Percentiles rank a stretch among this genome's conserved stretches.
Conservation (phyloP, 2,113 vertebrate species). For the Bubo blakistoni region DNA sequence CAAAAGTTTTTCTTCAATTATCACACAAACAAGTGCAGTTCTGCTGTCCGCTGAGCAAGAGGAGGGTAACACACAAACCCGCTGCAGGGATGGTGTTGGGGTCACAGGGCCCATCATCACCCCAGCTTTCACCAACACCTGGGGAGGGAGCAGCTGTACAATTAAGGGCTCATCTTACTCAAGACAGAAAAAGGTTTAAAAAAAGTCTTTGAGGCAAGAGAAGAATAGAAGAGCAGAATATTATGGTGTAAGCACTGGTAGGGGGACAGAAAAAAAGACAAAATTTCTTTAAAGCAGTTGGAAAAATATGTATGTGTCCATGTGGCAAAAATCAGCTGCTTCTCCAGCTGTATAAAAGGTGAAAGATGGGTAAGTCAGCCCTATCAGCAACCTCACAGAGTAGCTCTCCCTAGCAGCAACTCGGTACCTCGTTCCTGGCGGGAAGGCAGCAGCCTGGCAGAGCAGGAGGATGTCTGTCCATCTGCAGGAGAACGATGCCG, state of each 20-base stretch:
- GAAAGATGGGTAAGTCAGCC: not conserved
- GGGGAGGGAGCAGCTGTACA: not conserved
- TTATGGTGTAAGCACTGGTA: not conserved
- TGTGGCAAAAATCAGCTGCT: not conserved
- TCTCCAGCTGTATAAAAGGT: not conserved
- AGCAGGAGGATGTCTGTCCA: not conserved
- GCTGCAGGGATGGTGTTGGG: accelerated
- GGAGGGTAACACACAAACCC: not conserved
- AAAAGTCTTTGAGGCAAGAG: not conserved
- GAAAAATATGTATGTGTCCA: too few species aligned
- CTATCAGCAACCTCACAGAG: not conserved
- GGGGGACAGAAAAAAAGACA: too few species aligned
- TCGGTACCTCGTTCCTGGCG: too few species aligned
- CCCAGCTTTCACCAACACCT: not conserved
- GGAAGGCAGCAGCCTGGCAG: accelerated
- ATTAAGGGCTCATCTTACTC: accelerated
- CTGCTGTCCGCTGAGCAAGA: not conserved
- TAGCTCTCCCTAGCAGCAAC: too few species aligned
- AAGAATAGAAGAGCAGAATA: not conserved
- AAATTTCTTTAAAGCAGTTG: not conserved
- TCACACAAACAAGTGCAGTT: not conserved
- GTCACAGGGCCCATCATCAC: not conserved
- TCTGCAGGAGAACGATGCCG: not conserved
- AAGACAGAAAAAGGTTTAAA: not conserved
- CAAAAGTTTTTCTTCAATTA: not conserved